Conservation (phyloP, 2,888 invertebrate species). For the Cordilura impudica region DNA sequence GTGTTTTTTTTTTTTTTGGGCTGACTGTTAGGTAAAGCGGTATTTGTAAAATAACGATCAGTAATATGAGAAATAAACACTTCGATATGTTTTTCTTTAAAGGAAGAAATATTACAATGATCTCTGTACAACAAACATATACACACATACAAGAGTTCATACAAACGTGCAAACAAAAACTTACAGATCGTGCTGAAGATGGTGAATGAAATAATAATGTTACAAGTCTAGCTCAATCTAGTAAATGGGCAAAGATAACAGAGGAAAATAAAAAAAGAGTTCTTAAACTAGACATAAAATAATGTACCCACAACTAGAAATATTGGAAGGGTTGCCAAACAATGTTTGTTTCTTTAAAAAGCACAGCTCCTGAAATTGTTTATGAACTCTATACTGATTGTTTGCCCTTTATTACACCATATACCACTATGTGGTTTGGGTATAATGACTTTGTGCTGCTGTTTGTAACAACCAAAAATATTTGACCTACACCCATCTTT, state of each 20-base stretch:
- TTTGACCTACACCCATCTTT: no score
- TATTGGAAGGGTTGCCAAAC: not conserved
- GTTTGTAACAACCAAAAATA: no score
- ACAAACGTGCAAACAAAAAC: not conserved
- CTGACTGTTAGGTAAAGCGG: conserved; percentile 26
- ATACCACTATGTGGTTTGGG: no score
- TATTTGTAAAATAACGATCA: conserved; percentile 29
- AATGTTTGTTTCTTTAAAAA: no score
- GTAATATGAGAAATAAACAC: conserved; percentile 21
- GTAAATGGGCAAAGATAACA: not conserved
- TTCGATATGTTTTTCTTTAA: not conserved
- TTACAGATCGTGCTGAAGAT: conserved; percentile 13
- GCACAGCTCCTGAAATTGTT: no score
- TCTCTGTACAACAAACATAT: not conserved
- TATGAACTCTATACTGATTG: no score
- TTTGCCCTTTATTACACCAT: no score
- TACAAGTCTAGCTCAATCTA: conserved; percentile 1
- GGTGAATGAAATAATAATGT: conserved; percentile 45
- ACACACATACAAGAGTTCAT: not conserved
- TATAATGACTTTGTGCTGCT: no score
- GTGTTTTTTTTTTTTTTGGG: conserved; percentile 1
- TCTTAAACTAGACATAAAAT: not conserved
- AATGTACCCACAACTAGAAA: not conserved
- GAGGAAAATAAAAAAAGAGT: not conserved
- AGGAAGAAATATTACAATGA: conserved; percentile 30